These are phyloP conservation scores for Mungos mungo DNA, from an alignment of 2,113 vertebrate genomes.

Conservation along the genomic window DNA sequence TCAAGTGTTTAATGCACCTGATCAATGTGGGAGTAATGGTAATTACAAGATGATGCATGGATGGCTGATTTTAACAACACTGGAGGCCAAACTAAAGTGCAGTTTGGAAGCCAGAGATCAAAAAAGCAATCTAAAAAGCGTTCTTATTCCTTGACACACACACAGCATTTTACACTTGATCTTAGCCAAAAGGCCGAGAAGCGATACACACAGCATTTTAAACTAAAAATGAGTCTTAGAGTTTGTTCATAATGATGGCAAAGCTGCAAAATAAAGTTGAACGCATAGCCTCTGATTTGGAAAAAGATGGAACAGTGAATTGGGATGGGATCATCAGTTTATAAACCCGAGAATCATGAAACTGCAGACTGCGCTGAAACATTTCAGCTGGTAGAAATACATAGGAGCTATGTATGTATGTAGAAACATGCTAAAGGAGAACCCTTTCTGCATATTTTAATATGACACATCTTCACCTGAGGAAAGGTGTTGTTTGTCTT, in stretches of 20 bases:
- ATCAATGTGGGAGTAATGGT: not conserved
- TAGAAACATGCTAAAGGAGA: not conserved
- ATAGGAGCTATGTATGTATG: too few relatives aligned
- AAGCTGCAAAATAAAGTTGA: not conserved
- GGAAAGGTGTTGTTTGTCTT: not conserved
- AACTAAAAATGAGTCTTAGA: not conserved
- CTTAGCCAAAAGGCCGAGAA: too few relatives aligned
- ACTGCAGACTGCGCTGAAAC: not conserved
- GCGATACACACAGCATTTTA: not conserved
- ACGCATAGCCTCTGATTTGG: not conserved
- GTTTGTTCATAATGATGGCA: not conserved
- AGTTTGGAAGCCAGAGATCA: not conserved
- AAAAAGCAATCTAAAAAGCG: not conserved
- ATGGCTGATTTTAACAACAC: not conserved
- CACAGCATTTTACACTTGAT: not conserved
- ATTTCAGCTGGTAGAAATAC: not conserved
- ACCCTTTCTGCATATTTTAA: not conserved
- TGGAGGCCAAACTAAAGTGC: not conserved
- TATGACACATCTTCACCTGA: not conserved
- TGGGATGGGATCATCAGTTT: not conserved
- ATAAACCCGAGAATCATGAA: not conserved
- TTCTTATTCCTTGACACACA: not conserved
- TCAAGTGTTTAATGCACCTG: not conserved
- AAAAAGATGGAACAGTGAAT: not conserved
- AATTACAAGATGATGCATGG: not conserved